Percentiles rank a stretch among this genome's conserved stretches.
Evolutionary conservation across 2,113 vertebrate species (phyloP).

Genomic region (Butorides virescens): DNA sequence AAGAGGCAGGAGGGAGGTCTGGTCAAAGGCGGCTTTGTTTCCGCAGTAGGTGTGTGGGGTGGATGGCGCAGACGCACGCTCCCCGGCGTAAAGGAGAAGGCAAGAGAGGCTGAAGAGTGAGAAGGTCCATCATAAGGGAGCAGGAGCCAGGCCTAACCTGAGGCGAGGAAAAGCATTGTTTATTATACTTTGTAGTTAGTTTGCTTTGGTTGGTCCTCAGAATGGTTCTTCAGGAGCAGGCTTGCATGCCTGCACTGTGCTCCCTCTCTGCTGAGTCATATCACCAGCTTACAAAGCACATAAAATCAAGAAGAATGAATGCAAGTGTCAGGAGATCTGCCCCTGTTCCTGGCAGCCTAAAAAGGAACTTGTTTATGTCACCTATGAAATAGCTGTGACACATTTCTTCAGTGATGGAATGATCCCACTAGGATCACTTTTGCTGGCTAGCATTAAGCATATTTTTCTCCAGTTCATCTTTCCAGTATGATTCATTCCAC

Average conservation of each 20-base stretch:
- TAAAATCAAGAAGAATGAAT: not conserved
- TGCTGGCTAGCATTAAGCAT: not conserved
- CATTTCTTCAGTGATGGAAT: not conserved
- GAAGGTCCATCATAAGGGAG: not conserved
- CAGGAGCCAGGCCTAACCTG: not conserved
- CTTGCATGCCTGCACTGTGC: not conserved
- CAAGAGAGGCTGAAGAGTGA: not conserved
- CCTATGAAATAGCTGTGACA: not conserved
- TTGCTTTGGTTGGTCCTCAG: not conserved
- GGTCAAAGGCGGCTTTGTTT: not conserved
- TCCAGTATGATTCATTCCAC: not conserved
- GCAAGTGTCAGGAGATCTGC: not conserved
- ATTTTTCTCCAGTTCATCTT: not conserved
- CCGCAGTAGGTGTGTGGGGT: not conserved
- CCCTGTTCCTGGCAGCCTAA: not conserved
- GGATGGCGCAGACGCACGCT: accelerated
- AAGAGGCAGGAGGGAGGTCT: not conserved
- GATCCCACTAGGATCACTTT: not conserved
- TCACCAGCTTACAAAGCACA: not conserved
- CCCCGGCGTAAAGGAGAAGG: not conserved
- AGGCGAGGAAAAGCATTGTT: not conserved
- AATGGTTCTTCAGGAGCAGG: not conserved
- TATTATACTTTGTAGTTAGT: not conserved
- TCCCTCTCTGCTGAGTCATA: slow-evolving; percentile 9
- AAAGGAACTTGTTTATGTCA: not conserved